phyloP scores from a whole-genome alignment of 1,140 invertebrate species.

The Heliconius hermathena region DNA sequence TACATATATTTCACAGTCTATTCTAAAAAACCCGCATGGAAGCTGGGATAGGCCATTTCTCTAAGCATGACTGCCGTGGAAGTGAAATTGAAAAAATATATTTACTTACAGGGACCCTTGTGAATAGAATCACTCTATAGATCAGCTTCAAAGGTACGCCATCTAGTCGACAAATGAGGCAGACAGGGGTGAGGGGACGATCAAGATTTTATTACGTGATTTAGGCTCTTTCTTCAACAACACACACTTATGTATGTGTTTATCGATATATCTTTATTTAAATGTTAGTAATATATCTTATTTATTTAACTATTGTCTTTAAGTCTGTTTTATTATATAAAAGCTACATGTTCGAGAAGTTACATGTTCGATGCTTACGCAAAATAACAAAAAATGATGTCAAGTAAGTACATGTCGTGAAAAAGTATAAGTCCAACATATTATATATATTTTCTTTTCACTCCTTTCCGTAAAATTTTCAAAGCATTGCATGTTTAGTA shows the following conservation, averaged over 20 bases:
- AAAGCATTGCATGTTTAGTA: no score
- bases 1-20: conserved; percentile 5
- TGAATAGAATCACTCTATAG: conserved; percentile 48
- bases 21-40: conserved; percentile 28
- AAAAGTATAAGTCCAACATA: no score
- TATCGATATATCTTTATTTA: background rate
- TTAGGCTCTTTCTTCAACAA: conserved; percentile 8
- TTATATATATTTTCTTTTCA: no score
- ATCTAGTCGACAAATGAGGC: conserved; percentile 52
- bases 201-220: conserved; percentile 33
- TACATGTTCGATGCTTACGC: no score
- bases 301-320: background rate
- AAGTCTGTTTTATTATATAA: no score
- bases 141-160: conserved; percentile 46
- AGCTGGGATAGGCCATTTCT: conserved; percentile 43
- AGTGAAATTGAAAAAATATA: conserved; percentile 59
- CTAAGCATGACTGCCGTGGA: conserved; percentile 42
- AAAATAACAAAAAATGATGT: no score
- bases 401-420: no score
- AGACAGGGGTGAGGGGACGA: conserved; percentile 40
- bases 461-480: no score
- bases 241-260: background rate
- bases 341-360: background rate
- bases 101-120: conserved; percentile 53
- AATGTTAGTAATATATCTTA: background rate